These are phyloP conservation scores for Archips xylosteana DNA, from an alignment of 2,888 invertebrate species.

Conservation along the genomic window DNA sequence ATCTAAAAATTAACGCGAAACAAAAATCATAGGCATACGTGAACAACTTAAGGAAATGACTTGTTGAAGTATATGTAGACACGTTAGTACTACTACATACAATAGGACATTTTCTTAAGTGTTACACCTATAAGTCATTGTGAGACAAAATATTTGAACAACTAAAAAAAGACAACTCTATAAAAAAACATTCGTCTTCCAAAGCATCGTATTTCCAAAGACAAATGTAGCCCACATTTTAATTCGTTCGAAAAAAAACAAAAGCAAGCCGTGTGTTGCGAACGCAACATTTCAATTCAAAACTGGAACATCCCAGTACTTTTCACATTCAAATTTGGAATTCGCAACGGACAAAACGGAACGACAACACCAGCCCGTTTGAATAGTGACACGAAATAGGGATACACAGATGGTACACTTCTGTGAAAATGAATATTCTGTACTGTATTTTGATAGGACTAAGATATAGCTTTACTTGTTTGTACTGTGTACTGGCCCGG, in stretches of 20 bases:
- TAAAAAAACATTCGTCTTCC: neutral
- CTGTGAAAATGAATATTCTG: neutral
- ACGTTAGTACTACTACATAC: too few species aligned
- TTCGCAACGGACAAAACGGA: conserved; percentile 61
- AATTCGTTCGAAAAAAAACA: conserved; percentile 17
- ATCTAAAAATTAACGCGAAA: too few species aligned
- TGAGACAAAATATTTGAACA: too few species aligned
- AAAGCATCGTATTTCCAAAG: neutral
- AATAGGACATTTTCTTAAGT: too few species aligned
- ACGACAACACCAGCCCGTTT: conserved; percentile 62
- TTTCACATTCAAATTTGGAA: conserved; percentile 71
- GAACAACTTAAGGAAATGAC: too few species aligned
- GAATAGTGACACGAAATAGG: conserved; percentile 63
- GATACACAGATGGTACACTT: neutral
- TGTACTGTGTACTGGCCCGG: neutral
- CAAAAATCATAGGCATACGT: too few species aligned
- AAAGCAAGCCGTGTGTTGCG: neutral
- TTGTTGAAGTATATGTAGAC: too few species aligned
- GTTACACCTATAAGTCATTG: too few species aligned
- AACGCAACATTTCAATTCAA: conserved; percentile 44
- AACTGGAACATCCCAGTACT: conserved; percentile 56
- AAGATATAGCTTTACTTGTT: neutral
- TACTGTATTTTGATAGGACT: too few species aligned
- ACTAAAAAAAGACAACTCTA: too few species aligned
- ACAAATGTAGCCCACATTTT: conserved; percentile 17